Evolutionary conservation across 2,888 invertebrate species (phyloP), one percentile per base, ranked within the genome.

Genomic region (Corbicula japonica): DNA sequence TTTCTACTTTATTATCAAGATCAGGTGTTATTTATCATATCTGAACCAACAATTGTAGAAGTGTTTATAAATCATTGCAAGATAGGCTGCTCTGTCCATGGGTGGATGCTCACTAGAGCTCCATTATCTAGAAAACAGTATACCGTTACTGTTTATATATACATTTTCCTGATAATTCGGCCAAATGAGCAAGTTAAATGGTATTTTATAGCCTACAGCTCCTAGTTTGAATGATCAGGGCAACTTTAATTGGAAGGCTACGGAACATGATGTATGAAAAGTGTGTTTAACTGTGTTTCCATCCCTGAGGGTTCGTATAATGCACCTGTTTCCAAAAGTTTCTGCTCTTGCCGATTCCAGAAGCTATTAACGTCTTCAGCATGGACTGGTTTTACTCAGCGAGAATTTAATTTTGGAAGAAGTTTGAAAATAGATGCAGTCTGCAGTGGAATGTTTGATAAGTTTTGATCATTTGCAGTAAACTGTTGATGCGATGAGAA

Each of bases 221-320:
- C 66, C 34, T 41, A 26, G 21, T 30, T 54, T 18, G 6, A 54
- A 41, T 35, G 28, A 52, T 35, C 52, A 52, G 28, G 50, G 66
- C 66, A 38, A 54, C 52, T 70, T 70, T 70, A 70, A 70, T 70
- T 70, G 69, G 62, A 62, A 32, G 26, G 62, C 34, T 58, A 58
- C 58, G 35, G 21, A 58, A 32, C 32, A 54, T 12, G 58, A 58
- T 58, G 15, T 58, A 58, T 58, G 58, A 58, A 58, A 35, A 34
- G 35, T 58, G n/a, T n/a, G n/a, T n/a, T n/a, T n/a, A n/a, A n/a
- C n/a, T 35, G 58, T 10, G 58, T 58, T 58, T 35, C 23, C 34
- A 28, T 58, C 30, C 2, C 23, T 8, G 23, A n/a, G 58, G 15
- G 35, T 58, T 23, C 38, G 44, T 46, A 62, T 62, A 28, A 30